Evolutionary conservation across 2,888 invertebrate genomes (phyloP), one percentile per base, ranked within the genome.

Genomic region (Pardosa pseudoannulata): DNA sequence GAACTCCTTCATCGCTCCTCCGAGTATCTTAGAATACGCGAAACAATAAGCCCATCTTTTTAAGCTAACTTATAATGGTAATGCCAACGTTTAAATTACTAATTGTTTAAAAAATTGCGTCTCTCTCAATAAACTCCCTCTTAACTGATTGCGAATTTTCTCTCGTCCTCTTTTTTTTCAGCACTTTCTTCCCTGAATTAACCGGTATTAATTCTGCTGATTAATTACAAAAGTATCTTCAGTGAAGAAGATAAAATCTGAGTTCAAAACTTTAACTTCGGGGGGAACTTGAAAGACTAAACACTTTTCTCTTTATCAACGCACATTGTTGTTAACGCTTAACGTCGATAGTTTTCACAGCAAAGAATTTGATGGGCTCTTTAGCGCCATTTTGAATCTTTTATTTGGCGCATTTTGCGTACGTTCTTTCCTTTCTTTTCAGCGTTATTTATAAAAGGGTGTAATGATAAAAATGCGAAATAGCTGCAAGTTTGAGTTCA

Each of bases 271-370:
- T 56, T 56, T 23, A 46, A 46, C 46, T 11, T 36, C 11, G 16
- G 46, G 16, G 23, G 23, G 5, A 56, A 56, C 23, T 23, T 56
- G 11, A 56, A 56, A 56, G 56, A 56, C 23, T 56, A 11, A 19
- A 56, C 23, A 56, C 56, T 56, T 56, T 56, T 56, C 56, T 56
- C 56, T 56, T 56, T 56, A 56, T 56, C 56, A 23, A 5, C 56
- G 3, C 23, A 23, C 56, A 23, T 23, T 56, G 56, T 56, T 56
- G 23, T 2, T 23, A 36, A 36, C 5, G 56, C 19, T 23, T 3
- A 1, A 23, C 19, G 11, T 1, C 19, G 56, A 23, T 56, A 23
- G 1, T 56, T 23, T 1, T 11, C 56, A 3, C 23, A 56, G 23
- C 11, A 23, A 56, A 23, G 23, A 56, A 19, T 56, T 56, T 56